These are phyloP conservation scores for Phrynocephalus vlangalii DNA, from an alignment of 2,797 vertebrate species.

Conservation along the genomic window DNA sequence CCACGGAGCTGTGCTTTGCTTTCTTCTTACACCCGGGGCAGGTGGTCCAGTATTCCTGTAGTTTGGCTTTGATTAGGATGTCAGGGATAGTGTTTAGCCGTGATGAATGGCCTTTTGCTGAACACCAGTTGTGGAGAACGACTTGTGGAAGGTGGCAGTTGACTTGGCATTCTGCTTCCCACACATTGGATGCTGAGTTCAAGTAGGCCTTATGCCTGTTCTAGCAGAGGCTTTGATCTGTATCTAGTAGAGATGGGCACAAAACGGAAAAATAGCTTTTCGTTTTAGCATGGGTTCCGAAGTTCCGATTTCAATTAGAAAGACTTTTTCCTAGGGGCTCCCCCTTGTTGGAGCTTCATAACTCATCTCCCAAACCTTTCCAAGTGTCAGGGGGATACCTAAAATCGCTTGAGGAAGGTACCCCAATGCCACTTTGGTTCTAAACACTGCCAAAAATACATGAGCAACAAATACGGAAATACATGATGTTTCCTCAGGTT, in stretches of 20 bases:
- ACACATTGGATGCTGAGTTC: not conserved
- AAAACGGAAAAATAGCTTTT: no score
- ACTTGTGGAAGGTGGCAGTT: not conserved
- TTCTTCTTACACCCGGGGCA: not conserved
- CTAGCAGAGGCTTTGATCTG: not conserved
- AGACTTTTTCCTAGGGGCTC: no score
- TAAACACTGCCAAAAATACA: not conserved
- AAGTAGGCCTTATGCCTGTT: not conserved
- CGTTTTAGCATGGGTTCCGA: no score
- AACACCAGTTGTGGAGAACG: not conserved
- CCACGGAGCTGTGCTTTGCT: not conserved
- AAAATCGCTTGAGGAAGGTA: no score
- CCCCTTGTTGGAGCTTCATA: no score
- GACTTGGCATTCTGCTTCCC: not conserved
- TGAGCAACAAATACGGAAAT: slow-evolving; percentile 17
- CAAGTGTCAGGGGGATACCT: no score
- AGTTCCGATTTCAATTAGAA: no score
- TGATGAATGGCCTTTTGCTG: not conserved
- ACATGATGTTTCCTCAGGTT: slow-evolving; percentile 55
- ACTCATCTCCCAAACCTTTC: no score
- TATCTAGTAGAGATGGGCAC: no score
- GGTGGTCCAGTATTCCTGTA: not conserved
- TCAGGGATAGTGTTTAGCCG: not conserved
- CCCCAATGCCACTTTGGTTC: no score
- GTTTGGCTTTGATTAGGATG: not conserved